Percentiles rank a stretch among this genome's conserved stretches.
These are phyloP conservation scores for Stomatorhinus ivindoensis DNA, from an alignment of 2,113 vertebrate species.

Conservation along the genomic window DNA sequence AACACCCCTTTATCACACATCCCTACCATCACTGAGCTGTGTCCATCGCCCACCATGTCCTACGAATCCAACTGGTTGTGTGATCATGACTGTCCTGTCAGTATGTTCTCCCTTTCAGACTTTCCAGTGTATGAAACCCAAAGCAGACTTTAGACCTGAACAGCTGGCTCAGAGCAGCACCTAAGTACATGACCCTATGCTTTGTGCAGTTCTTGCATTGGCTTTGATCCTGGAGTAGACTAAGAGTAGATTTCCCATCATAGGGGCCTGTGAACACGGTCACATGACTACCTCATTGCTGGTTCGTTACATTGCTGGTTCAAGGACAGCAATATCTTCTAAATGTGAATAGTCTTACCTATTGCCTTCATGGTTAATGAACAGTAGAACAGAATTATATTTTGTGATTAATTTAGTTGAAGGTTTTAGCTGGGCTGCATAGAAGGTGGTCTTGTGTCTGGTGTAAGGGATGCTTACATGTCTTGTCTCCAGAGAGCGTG, in stretches of 20 bases:
- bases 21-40: not conserved
- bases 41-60: not conserved
- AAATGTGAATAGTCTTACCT: not conserved
- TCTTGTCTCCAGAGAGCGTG: not conserved
- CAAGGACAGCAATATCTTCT: not conserved
- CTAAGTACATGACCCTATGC: not conserved
- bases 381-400: not conserved
- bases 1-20: not conserved
- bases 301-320: not conserved
- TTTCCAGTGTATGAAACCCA: not conserved
- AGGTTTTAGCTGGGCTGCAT: not conserved
- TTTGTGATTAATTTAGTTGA: not conserved
- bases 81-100: not conserved
- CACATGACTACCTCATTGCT: not conserved
- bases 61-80: not conserved
- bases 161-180: not conserved
- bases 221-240: not conserved
- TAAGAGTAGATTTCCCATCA: not conserved
- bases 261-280: not conserved
- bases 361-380: not conserved
- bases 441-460: not conserved
- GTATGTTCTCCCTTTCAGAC: not conserved
- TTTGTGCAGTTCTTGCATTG: not conserved
- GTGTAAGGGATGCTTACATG: not conserved
- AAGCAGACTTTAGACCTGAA: not conserved